Percentiles rank a stretch among this genome's conserved stretches.
Conservation (phyloP, 2,797 vertebrate genomes). For the Carcharodon carcharias region DNA sequence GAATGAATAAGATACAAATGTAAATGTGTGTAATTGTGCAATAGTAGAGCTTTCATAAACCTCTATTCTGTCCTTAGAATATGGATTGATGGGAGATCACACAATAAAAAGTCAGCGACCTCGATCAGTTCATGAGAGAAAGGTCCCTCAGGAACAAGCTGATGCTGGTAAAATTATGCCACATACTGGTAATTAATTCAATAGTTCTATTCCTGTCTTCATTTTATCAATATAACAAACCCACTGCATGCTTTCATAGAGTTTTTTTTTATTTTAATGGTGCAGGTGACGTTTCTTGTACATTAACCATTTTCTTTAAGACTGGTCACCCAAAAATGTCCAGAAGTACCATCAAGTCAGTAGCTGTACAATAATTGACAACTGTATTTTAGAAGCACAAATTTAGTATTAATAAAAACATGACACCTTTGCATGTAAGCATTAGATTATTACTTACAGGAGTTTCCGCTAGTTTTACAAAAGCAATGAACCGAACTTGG, state of each 20-base stretch:
- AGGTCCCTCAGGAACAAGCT: conserved; percentile 99
- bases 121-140: conserved; percentile 99
- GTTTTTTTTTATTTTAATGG: conserved; percentile 67
- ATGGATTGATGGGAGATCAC: conserved; percentile 99
- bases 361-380: conserved; percentile 51
- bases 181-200: conserved; percentile 99
- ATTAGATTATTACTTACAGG: not conserved
- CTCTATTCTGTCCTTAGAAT: conserved; percentile 99
- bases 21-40: conserved; percentile 61
- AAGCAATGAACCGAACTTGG: not conserved
- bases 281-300: conserved; percentile 67
- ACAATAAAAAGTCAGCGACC: conserved; percentile 99
- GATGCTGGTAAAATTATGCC: conserved; percentile 99
- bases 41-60: conserved; percentile 92
- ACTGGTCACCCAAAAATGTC: conserved; percentile 69
- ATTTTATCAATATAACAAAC: conserved; percentile 81
- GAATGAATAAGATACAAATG: conserved; percentile 48
- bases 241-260: conserved; percentile 92
- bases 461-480: not conserved
- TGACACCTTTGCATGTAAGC: not conserved
- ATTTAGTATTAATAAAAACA: not conserved
- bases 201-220: conserved; percentile 81
- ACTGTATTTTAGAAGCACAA: not conserved
- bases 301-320: conserved; percentile 61
- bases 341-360: conserved; percentile 63